Percentiles rank a stretch among this genome's conserved stretches.
phyloP scores from a whole-genome alignment of 2,113 vertebrate genomes.

The Caloenas nicobarica region DNA sequence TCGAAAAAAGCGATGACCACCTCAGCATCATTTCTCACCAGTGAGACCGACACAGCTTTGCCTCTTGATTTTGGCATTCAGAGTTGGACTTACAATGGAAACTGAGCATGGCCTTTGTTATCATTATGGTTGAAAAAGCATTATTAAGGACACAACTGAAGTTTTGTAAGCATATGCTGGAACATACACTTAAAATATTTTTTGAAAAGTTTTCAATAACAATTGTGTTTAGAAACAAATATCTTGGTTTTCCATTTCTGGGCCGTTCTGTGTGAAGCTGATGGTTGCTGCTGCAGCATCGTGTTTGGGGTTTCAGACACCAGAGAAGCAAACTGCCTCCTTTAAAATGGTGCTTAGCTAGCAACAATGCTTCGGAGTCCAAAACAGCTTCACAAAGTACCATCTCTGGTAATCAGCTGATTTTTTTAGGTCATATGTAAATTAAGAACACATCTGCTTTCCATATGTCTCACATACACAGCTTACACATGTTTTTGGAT shows the following conservation, averaged over 20 bases:
- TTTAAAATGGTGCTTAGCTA: conserved; percentile 61
- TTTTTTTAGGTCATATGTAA: conserved; percentile 72
- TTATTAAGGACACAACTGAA: neutral
- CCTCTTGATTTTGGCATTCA: neutral
- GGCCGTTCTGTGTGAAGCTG: neutral
- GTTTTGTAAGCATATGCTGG: neutral
- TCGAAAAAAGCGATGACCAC: neutral
- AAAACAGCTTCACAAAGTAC: conserved; percentile 66
- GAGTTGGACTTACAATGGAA: neutral
- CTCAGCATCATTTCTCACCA: neutral
- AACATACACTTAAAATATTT: neutral
- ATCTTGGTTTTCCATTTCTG: conserved; percentile 12
- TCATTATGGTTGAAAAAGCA: neutral
- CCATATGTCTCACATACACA: conserved; percentile 84
- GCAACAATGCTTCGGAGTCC: conserved; percentile 21
- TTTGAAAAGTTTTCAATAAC: conserved; percentile 1
- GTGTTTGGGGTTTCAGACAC: neutral
- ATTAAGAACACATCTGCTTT: conserved; percentile 86
- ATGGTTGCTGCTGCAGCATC: neutral
- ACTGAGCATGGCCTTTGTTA: neutral
- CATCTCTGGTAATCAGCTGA: conserved; percentile 72
- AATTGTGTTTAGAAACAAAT: conserved; percentile 27
- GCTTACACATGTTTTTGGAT: conserved; percentile 86
- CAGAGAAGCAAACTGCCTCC: neutral
- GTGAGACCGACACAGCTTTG: neutral